Evolutionary conservation across 2,888 invertebrate genomes (phyloP), one percentile per base, ranked within the genome.

Genomic region (Apamea sordens): DNA sequence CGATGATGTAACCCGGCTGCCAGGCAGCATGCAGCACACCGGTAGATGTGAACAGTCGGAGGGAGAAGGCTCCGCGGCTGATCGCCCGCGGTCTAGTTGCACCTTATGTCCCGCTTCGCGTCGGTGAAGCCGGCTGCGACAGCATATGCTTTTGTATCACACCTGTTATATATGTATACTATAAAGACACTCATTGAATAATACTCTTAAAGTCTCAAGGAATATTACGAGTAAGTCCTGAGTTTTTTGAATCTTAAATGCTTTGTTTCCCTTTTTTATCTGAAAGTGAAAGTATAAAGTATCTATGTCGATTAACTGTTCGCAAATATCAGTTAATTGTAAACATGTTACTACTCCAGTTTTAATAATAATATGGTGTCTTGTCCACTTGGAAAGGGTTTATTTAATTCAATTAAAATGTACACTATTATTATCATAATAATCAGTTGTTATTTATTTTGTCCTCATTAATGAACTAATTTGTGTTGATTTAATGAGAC

Each of bases 201-300:
- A 32, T 21, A 44, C 8, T 75, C 21, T 15, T 41, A 13, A 24
- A 24, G 15, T 50, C 18, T 36, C 10, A 36, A 36, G 36, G 18
- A 80, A 70, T 32, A 21, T 61, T 21, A n/a, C n/a, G n/a, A n/a
- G n/a, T n/a, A 50, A 59, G 21, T 41, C 11, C n/a, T 44, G 44
- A 32, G 28, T 28, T 82, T 36, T 36, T 28, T 1, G 4, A 24
- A 21, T 28, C 18, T 32, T 15, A 11, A 47, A 41, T 82, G 18
- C 28, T 63, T 56, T 56, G 1, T 18, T 21, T 8, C 7, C 21
- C 1, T 47, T 32, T 64, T 53, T 24, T 7, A 36, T 24, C 28
- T 56, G 24, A 64, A 53, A 81, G 44, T 24, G 41, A 44, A 36
- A 64, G 11, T 81, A 81, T 50, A 44, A 36, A 64, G 11, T 81